Percentiles rank a stretch among this genome's conserved stretches.
These are phyloP conservation scores for Sminthurinus aureus DNA, from an alignment of 2,888 invertebrate species.

Conservation along the genomic window DNA sequence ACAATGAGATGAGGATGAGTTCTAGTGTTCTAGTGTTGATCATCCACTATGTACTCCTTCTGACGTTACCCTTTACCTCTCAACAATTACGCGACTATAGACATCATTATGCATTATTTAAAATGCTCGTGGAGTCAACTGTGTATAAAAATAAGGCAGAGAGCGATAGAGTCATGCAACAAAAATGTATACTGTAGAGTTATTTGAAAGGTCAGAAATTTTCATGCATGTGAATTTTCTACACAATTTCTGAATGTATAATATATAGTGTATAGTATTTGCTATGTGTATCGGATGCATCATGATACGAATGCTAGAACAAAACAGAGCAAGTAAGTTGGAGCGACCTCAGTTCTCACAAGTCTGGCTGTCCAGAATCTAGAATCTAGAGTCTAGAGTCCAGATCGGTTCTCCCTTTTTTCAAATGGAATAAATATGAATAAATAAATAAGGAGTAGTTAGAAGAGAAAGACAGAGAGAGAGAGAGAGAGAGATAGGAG, in stretches of 20 bases:
- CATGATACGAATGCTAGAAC: too few relatives aligned
- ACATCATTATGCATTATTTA: background rate
- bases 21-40: background rate
- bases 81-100: background rate
- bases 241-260: background rate
- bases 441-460: background rate
- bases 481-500: background rate
- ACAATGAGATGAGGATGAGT: background rate
- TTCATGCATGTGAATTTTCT: background rate
- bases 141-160: background rate
- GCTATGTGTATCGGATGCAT: too few relatives aligned
- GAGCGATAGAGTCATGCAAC: background rate
- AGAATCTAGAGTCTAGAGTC: too few relatives aligned
- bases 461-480: background rate
- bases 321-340: too few relatives aligned
- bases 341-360: background rate
- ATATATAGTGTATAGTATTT: background rate
- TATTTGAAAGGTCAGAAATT: background rate
- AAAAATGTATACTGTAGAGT: background rate
- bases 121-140: background rate
- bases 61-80: background rate
- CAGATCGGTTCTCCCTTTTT: background rate
- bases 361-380: background rate
- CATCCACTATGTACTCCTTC: background rate
- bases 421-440: background rate